Evolutionary conservation across 1,140 invertebrate genomes (phyloP).

Genomic region (Dreissena rostriformis): DNA sequence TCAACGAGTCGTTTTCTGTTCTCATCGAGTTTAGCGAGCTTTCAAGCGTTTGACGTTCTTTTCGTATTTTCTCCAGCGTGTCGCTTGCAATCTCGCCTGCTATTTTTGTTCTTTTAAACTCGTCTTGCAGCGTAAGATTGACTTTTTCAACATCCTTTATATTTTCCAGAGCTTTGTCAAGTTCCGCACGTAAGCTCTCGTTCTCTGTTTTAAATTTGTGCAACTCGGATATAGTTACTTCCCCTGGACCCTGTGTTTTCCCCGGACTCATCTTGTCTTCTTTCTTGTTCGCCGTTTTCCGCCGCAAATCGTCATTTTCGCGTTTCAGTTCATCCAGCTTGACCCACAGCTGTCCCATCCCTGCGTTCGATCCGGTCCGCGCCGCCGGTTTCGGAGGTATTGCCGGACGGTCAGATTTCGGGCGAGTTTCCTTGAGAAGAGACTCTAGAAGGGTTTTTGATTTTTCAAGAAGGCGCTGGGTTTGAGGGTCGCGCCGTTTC

Average conservation of each 20-base stretch:
- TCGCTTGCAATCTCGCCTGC: constrained; percentile 72
- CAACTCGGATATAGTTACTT: constrained; percentile 70
- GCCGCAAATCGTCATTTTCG: constrained; percentile 75
- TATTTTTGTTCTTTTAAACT: constrained; percentile 73
- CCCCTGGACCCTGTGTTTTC: constrained; percentile 70
- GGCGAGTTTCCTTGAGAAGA: constrained; percentile 63
- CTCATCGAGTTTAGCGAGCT: constrained; percentile 63
- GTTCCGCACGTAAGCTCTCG: constrained; percentile 64
- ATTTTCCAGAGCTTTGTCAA: constrained; percentile 69
- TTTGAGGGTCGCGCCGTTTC: constrained; percentile 76
- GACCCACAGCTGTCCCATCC: constrained; percentile 78
- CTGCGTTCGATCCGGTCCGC: constrained; percentile 53
- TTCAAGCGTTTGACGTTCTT: constrained; percentile 72
- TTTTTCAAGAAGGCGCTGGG: constrained; percentile 73
- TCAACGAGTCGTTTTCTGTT: constrained; percentile 72
- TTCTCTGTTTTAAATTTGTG: constrained; percentile 71
- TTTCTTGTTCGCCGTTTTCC: constrained; percentile 55
- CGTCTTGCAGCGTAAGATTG: constrained; percentile 69
- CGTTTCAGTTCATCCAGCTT: constrained; percentile 77
- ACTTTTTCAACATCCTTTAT: constrained; percentile 72
- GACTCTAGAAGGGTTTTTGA: constrained; percentile 72
- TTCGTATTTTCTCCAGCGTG: constrained; percentile 69
- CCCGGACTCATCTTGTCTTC: constrained; percentile 63
- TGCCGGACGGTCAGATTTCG: constrained; percentile 31
- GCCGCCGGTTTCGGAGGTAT: constrained; percentile 51